Evolutionary conservation across 2,888 invertebrate species (phyloP).

Genomic region (Cantharis nigra): DNA sequence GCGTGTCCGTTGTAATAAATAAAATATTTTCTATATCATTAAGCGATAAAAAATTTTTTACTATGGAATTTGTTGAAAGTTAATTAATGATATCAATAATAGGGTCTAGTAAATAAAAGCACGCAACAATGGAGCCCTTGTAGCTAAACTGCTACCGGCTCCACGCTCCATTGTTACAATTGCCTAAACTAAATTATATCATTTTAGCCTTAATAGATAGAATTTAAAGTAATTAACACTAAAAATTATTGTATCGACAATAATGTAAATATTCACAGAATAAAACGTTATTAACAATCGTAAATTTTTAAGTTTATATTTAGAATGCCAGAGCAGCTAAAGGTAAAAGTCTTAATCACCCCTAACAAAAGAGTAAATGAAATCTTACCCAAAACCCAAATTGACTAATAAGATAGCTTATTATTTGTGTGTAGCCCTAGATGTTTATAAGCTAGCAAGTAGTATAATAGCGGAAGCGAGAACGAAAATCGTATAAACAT

Average conservation of each 20-base stretch:
- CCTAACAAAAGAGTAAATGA: too few species aligned
- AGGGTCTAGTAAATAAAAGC: neutral
- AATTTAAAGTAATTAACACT: neutral
- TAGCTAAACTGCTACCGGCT: neutral
- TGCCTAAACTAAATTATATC: neutral
- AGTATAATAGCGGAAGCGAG: too few species aligned
- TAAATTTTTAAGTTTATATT: neutral
- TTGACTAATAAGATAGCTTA: too few species aligned
- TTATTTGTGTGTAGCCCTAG: too few species aligned
- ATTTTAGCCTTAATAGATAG: neutral
- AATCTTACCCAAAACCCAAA: too few species aligned
- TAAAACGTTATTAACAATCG: neutral
- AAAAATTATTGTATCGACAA: neutral
- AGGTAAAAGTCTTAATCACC: too few species aligned
- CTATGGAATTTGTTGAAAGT: slow-evolving; percentile 8
- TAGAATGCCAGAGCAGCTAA: too few species aligned
- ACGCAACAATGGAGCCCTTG: neutral
- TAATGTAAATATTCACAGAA: neutral
- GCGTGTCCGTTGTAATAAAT: slow-evolving; percentile 38
- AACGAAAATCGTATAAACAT: too few species aligned
- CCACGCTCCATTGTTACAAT: neutral
- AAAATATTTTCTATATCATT: slow-evolving; percentile 5
- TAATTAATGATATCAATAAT: neutral
- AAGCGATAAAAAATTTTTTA: slow-evolving; percentile 8
- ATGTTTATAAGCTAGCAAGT: too few species aligned